phyloP scores from a whole-genome alignment of 2,888 invertebrate species.

The Seira musarum region DNA sequence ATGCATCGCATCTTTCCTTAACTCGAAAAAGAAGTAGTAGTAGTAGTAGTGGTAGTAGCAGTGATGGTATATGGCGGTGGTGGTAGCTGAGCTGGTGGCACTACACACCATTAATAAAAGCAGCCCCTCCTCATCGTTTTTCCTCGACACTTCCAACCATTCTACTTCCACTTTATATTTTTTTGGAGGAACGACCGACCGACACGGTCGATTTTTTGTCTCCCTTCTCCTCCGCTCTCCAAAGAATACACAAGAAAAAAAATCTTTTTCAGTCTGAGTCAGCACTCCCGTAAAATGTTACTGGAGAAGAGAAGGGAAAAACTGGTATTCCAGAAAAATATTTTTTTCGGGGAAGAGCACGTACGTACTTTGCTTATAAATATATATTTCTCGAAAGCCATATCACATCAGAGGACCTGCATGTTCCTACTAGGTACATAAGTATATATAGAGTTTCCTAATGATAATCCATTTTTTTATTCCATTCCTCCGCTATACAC shows the following conservation, averaged over 20 bases:
- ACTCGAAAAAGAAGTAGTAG: too few relatives aligned
- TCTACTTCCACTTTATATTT: not conserved
- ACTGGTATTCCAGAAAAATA: not conserved
- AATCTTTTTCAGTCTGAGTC: constrained; percentile 51
- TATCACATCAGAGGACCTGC: not conserved
- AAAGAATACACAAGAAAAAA: constrained; percentile 37
- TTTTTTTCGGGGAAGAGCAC: constrained; percentile 8
- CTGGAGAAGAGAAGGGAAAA: not conserved
- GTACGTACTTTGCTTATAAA: not conserved
- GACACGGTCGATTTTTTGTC: constrained; percentile 61
- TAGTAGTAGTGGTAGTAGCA: not conserved
- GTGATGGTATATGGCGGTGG: not conserved
- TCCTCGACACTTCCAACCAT: constrained; percentile 27
- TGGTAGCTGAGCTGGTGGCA: constrained; percentile 7
- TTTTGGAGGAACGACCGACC: constrained; percentile 21
- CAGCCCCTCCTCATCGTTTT: constrained; percentile 58
- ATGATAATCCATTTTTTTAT: constrained; percentile 42
- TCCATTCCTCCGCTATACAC: not conserved
- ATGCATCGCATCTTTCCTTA: not conserved
- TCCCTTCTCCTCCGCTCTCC: constrained; percentile 57
- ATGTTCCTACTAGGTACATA: not conserved
- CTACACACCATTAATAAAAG: not conserved
- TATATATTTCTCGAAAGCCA: too few relatives aligned
- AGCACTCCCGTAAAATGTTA: constrained; percentile 18
- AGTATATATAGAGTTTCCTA: not conserved